These are phyloP conservation scores for Drosophila stalkeri DNA, from an alignment of 2,888 invertebrate species.

Conservation along the genomic window DNA sequence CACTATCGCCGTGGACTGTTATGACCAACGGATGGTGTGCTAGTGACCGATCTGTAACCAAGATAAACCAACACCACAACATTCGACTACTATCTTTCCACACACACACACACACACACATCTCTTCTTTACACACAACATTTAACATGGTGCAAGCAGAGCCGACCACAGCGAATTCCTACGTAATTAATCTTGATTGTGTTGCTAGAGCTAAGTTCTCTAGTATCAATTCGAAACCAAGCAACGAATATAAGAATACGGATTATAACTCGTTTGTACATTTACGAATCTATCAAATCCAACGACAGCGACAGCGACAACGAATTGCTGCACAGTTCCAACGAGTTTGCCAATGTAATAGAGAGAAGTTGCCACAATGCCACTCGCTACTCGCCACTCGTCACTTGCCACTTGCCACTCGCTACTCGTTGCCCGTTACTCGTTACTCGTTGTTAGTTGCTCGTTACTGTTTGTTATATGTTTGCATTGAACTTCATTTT, in stretches of 20 bases:
- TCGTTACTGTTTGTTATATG: conserved; percentile 43
- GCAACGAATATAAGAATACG: conserved; percentile 48
- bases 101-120: conserved; percentile 29
- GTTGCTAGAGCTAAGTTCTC: conserved; percentile 57
- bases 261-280: conserved; percentile 41
- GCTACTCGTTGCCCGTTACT: conserved; percentile 32
- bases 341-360: conserved; percentile 66
- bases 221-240: conserved; percentile 44
- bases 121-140: conserved; percentile 43
- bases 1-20: conserved; percentile 84
- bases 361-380: conserved; percentile 43
- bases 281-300: conserved; percentile 45
- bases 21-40: conserved; percentile 84
- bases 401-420: conserved; percentile 24
- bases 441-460: conserved; percentile 27
- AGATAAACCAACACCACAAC: conserved; percentile 29
- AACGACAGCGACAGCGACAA: conserved; percentile 62
- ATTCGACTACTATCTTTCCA: conserved; percentile 58
- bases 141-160: conserved; percentile 59
- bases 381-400: conserved; percentile 14
- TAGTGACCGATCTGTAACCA: conserved; percentile 84
- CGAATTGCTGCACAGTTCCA: conserved; percentile 47
- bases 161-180: conserved; percentile 46
- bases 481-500: conserved; percentile 44
- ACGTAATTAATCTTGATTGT: conserved; percentile 68